These are phyloP conservation scores for Diloba caeruleocephala DNA, from an alignment of 2,888 invertebrate genomes.

Conservation along the genomic window DNA sequence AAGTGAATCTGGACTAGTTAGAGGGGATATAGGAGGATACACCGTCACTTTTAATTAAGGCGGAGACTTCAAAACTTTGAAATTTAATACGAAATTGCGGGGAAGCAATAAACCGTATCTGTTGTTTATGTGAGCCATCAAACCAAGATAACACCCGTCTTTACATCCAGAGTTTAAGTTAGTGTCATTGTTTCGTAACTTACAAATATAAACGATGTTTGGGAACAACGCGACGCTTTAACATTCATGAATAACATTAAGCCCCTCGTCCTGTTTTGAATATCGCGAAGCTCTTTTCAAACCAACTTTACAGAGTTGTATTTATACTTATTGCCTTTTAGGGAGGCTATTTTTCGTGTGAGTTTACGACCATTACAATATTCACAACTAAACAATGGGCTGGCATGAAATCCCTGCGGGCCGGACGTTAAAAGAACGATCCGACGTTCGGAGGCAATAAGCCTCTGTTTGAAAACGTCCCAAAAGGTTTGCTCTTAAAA, in stretches of 20 bases:
- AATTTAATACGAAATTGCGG: slow-evolving; percentile 76
- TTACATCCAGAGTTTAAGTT: slow-evolving; percentile 84
- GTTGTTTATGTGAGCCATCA: slow-evolving; percentile 82
- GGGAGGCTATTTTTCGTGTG: slow-evolving; percentile 63
- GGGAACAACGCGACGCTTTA: slow-evolving; percentile 80
- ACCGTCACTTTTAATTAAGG: slow-evolving; percentile 69
- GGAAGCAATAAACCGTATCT: slow-evolving; percentile 76
- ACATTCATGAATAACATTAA: slow-evolving; percentile 87
- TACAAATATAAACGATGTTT: slow-evolving; percentile 85
- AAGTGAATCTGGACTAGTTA: slow-evolving; percentile 72
- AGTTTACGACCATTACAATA: slow-evolving; percentile 67
- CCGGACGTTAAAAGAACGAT: slow-evolving; percentile 74
- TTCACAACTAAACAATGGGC: slow-evolving; percentile 69
- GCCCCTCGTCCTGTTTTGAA: slow-evolving; percentile 79
- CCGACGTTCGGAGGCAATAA: slow-evolving; percentile 74
- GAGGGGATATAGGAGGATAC: slow-evolving; percentile 68
- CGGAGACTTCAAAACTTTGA: slow-evolving; percentile 71
- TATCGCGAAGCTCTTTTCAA: slow-evolving; percentile 63
- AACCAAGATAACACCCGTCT: slow-evolving; percentile 80
- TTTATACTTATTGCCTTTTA: slow-evolving; percentile 79
- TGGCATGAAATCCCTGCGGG: slow-evolving; percentile 57
- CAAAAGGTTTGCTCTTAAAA: slow-evolving; percentile 79
- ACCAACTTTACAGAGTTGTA: slow-evolving; percentile 73
- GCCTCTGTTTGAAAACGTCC: slow-evolving; percentile 76
- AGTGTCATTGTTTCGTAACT: slow-evolving; percentile 87